Evolutionary conservation across 2,797 vertebrate genomes (phyloP).

Genomic region (Melanotaenia trifasciata): DNA sequence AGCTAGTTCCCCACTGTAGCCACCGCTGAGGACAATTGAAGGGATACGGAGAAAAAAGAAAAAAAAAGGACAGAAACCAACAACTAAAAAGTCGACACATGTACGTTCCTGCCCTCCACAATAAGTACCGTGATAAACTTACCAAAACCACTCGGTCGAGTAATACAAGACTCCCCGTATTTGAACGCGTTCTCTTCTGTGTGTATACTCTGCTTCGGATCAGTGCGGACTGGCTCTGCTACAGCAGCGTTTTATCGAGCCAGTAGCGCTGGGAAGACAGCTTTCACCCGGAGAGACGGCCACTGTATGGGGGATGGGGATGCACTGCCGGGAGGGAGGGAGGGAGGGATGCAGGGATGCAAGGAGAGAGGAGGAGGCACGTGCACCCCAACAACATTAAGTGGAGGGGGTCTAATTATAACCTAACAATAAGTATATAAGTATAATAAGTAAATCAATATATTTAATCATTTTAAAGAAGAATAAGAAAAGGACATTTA

Average conservation of each 20-base stretch:
- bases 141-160: conserved; percentile 66
- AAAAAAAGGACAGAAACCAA: conserved; percentile 16
- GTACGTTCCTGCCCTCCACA: conserved; percentile 39
- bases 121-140: conserved; percentile 52
- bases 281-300: conserved; percentile 76
- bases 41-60: conserved; percentile 50
- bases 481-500: background rate
- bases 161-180: conserved; percentile 24
- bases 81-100: conserved; percentile 57
- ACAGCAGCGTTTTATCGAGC: conserved; percentile 69
- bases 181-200: conserved; percentile 49
- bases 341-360: conserved; percentile 59
- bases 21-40: conserved; percentile 77
- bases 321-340: conserved; percentile 65
- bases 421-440: background rate
- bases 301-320: conserved; percentile 83
- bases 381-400: conserved; percentile 34
- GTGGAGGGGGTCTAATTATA: conserved; percentile 29
- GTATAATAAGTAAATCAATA: background rate
- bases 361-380: conserved; percentile 43
- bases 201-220: conserved; percentile 46
- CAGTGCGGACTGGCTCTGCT: conserved; percentile 66
- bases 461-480: too few relatives aligned
- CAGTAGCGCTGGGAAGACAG: conserved; percentile 75
- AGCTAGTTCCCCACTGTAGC: conserved; percentile 63